A percentile compares a stretch with the other conserved stretches of the same genome.
phyloP scores from a whole-genome alignment of 2,113 vertebrate species.

The Apistogramma diplotaenia region DNA sequence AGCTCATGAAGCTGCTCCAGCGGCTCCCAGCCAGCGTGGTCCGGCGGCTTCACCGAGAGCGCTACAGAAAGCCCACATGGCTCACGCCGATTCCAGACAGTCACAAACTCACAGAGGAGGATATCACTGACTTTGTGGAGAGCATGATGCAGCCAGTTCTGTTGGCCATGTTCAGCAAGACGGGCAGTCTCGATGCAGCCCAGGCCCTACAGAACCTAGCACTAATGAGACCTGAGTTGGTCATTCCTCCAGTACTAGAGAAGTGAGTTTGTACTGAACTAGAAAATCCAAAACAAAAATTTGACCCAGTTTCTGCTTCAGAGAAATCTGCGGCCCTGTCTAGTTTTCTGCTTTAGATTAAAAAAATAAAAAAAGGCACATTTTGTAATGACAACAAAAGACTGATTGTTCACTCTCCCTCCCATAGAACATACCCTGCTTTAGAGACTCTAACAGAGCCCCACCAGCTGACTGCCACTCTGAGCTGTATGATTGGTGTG shows the following conservation, averaged over 20 bases:
- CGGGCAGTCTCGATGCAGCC: slow-evolving; percentile 94
- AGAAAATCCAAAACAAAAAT: neutral
- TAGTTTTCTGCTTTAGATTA: neutral
- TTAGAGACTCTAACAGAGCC: slow-evolving; percentile 97
- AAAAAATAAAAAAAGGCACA: neutral
- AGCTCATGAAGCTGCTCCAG: slow-evolving; percentile 98
- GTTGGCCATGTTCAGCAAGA: slow-evolving; percentile 99
- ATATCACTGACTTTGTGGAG: slow-evolving; percentile 92
- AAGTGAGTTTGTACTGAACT: slow-evolving; percentile 73
- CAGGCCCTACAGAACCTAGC: slow-evolving; percentile 97
- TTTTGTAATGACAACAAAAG: slow-evolving; percentile 23
- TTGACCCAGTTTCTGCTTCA: neutral
- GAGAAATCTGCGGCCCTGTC: neutral
- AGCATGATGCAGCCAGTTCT: slow-evolving; percentile 98
- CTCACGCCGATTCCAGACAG: slow-evolving; percentile 89
- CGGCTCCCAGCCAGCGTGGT: slow-evolving; percentile 90
- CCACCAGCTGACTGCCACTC: slow-evolving; percentile 96
- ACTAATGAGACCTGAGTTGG: slow-evolving; percentile 94
- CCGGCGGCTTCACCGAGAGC: slow-evolving; percentile 91
- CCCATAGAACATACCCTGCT: slow-evolving; percentile 91
- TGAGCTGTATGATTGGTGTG: slow-evolving; percentile 98
- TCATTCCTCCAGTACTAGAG: slow-evolving; percentile 97
- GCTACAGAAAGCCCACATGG: slow-evolving; percentile 92
- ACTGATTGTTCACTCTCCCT: slow-evolving; percentile 24
- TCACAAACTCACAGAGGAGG: slow-evolving; percentile 92